Evolutionary conservation across 2,888 invertebrate species (phyloP).

Genomic region (Chalcosyrphus nemorum): DNA sequence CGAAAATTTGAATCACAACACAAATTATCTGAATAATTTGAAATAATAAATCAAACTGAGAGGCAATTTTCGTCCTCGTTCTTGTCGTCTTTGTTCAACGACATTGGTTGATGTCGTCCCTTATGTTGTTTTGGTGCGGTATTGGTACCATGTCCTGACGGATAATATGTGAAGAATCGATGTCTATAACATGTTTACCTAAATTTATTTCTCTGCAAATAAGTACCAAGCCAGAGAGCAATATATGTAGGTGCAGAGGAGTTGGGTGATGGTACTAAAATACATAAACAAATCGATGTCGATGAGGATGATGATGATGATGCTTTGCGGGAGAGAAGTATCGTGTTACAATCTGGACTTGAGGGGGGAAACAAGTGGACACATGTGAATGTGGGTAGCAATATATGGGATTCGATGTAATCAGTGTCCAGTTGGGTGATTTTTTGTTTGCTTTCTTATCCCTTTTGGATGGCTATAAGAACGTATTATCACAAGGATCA

Average conservation of each 20-base stretch:
- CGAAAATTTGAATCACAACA: constrained; percentile 32
- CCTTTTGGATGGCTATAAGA: background rate
- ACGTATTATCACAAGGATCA: background rate
- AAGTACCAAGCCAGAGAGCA: background rate
- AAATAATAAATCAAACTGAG: constrained; percentile 35
- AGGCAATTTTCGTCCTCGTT: constrained; percentile 29
- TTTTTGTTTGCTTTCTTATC: background rate
- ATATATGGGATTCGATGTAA: background rate
- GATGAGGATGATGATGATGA: constrained; percentile 1
- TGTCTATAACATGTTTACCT: constrained; percentile 37
- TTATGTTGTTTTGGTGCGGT: background rate
- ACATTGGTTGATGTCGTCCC: background rate
- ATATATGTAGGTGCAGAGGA: background rate
- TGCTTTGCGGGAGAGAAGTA: constrained; percentile 3
- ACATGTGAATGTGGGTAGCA: constrained; percentile 3
- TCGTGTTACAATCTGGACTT: constrained; percentile 24
- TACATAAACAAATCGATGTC: constrained; percentile 38
- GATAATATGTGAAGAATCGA: constrained; percentile 24
- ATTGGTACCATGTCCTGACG: background rate
- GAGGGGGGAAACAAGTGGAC: background rate
- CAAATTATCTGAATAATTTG: constrained; percentile 45
- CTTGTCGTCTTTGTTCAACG: background rate
- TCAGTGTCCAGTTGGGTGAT: background rate
- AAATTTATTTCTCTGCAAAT: constrained; percentile 34
- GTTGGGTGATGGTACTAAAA: constrained; percentile 5